Evolutionary conservation across 2,113 vertebrate genomes (phyloP).

Genomic region (Tenebrosternarchus preto): DNA sequence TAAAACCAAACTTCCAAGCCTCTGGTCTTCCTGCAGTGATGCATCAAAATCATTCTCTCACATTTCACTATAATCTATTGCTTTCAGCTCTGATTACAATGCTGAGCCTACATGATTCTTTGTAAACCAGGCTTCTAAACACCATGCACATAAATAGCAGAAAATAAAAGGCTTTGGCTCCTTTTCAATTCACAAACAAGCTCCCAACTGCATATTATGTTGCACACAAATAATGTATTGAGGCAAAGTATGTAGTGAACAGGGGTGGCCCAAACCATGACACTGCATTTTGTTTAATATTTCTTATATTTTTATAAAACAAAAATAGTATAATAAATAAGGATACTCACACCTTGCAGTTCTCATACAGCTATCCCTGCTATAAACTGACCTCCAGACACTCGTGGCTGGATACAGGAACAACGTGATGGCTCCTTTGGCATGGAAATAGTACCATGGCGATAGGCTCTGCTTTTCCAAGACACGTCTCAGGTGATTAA

Average conservation of each 20-base stretch:
- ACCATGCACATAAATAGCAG: not conserved
- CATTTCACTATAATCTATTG: not conserved
- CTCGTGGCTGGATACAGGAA: not conserved
- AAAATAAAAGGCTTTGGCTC: not conserved
- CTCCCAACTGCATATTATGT: not conserved
- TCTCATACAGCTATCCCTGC: not conserved
- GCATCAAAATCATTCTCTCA: not conserved
- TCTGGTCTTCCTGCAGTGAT: conserved; percentile 9
- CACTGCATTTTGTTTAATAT: not conserved
- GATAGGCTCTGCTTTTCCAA: conserved; percentile 34
- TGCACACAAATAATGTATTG: conserved; percentile 26
- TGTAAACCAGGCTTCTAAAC: not conserved
- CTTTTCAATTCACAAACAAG: conserved; percentile 10
- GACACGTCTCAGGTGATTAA: conserved; percentile 50
- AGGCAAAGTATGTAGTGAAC: not conserved
- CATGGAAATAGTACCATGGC: conserved; percentile 41
- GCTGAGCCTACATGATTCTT: not conserved
- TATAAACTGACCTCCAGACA: not conserved
- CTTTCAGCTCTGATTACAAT: conserved; percentile 7
- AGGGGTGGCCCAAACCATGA: not conserved
- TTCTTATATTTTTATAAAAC: not conserved
- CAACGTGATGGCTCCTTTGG: conserved; percentile 15
- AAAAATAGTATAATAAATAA: conserved; percentile 5
- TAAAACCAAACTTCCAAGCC: not conserved
- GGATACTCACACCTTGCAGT: conserved; percentile 11